Evolutionary conservation across 1,140 invertebrate genomes (phyloP).

Genomic region (Bombus breviceps): DNA sequence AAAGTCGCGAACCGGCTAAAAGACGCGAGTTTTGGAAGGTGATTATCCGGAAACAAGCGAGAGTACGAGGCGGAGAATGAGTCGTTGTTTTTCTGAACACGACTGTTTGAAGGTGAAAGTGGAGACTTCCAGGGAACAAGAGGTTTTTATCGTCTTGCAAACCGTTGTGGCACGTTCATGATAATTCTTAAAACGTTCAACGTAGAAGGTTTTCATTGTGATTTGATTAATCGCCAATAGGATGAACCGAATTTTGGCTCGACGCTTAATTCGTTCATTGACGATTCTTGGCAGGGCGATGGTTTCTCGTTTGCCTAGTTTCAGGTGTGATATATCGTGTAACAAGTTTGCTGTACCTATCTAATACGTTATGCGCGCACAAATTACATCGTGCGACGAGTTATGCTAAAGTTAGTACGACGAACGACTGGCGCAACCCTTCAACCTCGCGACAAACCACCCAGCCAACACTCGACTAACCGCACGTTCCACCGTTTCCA

Average conservation of each 20-base stretch:
- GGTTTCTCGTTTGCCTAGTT: background rate
- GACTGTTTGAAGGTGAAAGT: slow-evolving; percentile 36
- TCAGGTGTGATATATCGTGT: too few species aligned
- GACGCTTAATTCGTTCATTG: background rate
- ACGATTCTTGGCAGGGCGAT: background rate
- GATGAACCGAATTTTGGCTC: too few species aligned
- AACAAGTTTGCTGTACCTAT: too few species aligned
- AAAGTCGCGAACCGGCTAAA: background rate
- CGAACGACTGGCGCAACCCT: too few species aligned
- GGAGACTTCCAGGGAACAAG: background rate
- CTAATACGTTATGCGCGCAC: too few species aligned
- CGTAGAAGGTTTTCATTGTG: background rate
- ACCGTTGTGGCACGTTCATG: background rate
- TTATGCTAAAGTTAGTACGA: too few species aligned
- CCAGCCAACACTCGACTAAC: too few species aligned
- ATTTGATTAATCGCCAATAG: background rate
- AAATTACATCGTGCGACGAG: too few species aligned
- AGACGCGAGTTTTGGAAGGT: background rate
- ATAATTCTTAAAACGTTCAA: background rate
- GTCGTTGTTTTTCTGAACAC: background rate
- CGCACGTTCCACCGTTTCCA: too few species aligned
- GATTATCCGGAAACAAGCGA: background rate
- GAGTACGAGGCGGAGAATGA: background rate
- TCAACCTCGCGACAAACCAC: too few species aligned
- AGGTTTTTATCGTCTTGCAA: background rate